A percentile compares a stretch with the other conserved stretches of the same genome.
phyloP scores from a whole-genome alignment of 2,113 vertebrate species.

The Apodemus sylvaticus region DNA sequence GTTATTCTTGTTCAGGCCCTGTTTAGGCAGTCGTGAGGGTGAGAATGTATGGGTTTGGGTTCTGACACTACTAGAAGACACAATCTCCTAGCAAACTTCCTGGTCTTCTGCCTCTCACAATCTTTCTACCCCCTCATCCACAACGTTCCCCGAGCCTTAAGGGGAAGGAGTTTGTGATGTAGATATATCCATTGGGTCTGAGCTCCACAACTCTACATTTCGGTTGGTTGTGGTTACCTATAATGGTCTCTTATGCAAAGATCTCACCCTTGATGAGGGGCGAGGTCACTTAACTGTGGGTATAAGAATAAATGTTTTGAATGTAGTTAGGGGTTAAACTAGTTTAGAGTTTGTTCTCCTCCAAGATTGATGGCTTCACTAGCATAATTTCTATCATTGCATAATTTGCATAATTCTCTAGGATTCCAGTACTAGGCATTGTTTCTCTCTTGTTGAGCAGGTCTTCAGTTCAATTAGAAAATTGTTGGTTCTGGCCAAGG shows the following conservation, averaged over 20 bases:
- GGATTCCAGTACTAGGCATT: not conserved
- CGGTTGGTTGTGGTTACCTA: not conserved
- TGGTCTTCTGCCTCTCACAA: not conserved
- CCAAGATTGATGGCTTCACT: not conserved
- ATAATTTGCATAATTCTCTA: not conserved
- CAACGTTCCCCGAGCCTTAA: not conserved
- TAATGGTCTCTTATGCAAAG: not conserved
- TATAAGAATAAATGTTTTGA: not conserved
- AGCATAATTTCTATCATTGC: not conserved
- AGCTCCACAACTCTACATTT: not conserved
- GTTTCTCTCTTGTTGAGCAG: not conserved
- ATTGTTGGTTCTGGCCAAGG: not conserved
- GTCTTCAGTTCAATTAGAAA: not conserved
- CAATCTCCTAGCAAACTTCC: not conserved
- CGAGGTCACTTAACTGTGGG: not conserved
- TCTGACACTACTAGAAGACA: not conserved
- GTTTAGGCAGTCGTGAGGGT: not conserved
- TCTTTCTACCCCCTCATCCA: not conserved
- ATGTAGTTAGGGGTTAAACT: not conserved
- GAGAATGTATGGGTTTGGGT: not conserved
- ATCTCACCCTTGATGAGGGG: not conserved
- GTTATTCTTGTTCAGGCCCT: not conserved
- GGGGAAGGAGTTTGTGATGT: not conserved
- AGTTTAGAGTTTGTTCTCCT: not conserved
- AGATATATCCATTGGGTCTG: not conserved